A percentile compares a stretch with the other conserved stretches of the same genome.
Evolutionary conservation across 2,888 invertebrate species (phyloP).

Genomic region (Ormyrus nitidulus): DNA sequence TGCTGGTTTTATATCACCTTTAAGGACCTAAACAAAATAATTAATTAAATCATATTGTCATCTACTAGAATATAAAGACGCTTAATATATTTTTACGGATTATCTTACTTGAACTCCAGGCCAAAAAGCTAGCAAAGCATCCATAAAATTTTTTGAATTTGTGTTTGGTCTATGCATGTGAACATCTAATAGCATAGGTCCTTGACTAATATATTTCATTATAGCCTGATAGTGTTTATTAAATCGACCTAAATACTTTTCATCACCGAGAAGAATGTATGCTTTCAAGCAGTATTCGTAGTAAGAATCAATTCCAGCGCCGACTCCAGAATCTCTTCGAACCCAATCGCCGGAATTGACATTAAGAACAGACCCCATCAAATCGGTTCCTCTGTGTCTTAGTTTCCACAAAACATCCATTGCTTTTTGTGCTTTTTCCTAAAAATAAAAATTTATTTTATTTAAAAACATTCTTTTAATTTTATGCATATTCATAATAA

Average conservation of each 20-base stretch:
- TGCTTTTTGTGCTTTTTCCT: constrained; percentile 93
- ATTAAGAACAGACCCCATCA: constrained; percentile 98
- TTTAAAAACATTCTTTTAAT: neutral
- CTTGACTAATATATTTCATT: constrained; percentile 97
- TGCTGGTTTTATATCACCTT: constrained; percentile 96
- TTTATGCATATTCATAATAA: neutral
- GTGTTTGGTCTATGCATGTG: constrained; percentile 97
- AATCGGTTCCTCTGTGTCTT: constrained; percentile 91
- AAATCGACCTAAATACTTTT: constrained; percentile 94
- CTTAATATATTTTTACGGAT: neutral
- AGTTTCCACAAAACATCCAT: constrained; percentile 98
- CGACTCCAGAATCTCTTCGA: constrained; percentile 96
- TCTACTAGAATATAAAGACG: constrained; percentile 25
- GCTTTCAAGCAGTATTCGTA: constrained; percentile 99
- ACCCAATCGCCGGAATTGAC: constrained; percentile 99
- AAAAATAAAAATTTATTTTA: constrained; percentile 41
- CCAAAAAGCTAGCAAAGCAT: constrained; percentile 98
- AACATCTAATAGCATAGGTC: constrained; percentile 96
- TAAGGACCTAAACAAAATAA: constrained; percentile 78
- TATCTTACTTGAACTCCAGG: constrained; percentile 91
- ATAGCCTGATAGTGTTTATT: constrained; percentile 96
- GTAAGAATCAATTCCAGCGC: constrained; percentile 99
- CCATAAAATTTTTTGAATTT: constrained; percentile 97
- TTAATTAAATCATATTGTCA: constrained; percentile 1
- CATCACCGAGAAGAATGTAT: constrained; percentile 95